A percentile compares a stretch with the other conserved stretches of the same genome.
phyloP scores from a whole-genome alignment of 1,140 invertebrate species.

The Lysiphlebus fabarum region DNA sequence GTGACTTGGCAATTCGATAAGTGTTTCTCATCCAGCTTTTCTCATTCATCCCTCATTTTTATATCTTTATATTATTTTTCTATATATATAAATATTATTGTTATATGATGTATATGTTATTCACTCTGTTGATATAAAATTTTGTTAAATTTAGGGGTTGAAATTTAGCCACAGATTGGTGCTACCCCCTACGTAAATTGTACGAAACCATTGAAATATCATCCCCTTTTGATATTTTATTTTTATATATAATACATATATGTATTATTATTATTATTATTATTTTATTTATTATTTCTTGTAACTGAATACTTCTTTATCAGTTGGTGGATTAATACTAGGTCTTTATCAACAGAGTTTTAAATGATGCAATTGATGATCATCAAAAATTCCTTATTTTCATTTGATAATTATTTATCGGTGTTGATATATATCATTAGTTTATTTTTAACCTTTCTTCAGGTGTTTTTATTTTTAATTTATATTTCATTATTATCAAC shows the following conservation, averaged over 20 bases:
- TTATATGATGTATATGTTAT: too few relatives aligned
- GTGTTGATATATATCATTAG: too few relatives aligned
- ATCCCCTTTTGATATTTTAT: conserved; percentile 2
- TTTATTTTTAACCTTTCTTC: conserved; percentile 1
- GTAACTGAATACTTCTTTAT: neutral
- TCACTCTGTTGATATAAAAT: conserved; percentile 1
- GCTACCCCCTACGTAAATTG: conserved; percentile 47
- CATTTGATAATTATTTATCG: too few relatives aligned
- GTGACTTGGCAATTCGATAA: conserved; percentile 32
- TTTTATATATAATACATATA: conserved; percentile 39
- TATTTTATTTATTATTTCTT: conserved; percentile 1
- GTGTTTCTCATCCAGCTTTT: conserved; percentile 1
- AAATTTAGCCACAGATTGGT: conserved; percentile 26
- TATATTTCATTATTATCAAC: conserved; percentile 8
- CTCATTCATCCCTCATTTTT: neutral
- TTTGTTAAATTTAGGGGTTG: neutral
- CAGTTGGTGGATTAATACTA: too few relatives aligned
- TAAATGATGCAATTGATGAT: too few relatives aligned
- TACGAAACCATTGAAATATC: conserved; percentile 34
- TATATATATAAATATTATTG: too few relatives aligned
- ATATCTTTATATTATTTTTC: neutral
- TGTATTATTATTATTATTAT: conserved; percentile 10
- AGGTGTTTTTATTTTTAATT: neutral
- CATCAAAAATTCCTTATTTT: too few relatives aligned
- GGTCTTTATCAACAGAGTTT: too few relatives aligned